Base-by-base conservation (phyloP, 2,113 vertebrate species). In the Diadophis punctatus region DNA sequence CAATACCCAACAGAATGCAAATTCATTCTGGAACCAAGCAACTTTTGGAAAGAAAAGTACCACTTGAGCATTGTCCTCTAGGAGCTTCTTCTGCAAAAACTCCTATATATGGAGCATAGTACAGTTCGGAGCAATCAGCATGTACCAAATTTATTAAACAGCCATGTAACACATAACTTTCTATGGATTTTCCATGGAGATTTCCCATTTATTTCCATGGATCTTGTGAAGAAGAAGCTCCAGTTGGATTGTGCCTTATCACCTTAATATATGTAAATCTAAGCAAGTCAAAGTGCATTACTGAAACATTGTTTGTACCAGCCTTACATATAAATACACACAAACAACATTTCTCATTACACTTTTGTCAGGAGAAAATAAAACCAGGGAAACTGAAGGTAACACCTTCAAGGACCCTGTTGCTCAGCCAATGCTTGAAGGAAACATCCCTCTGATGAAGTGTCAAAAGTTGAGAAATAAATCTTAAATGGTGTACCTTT, bases 401-500 rank as follows among this genome's bases (percentile, higher is more conserved):
- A n/a, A 92, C 68, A 49, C 43, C 49, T 96, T 43, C 89, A 90
- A 94, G 56, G 39, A 93, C 48, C 0, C 87, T 30, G 58, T 90
- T 58, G 39, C 52, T 55, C 9, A 8, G 7, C 27, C 87, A n/a
- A 89, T 89, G 58, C 7, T 80, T 52, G 80, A 93, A 90, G 80
- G 90, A 90, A 86, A 86, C n/a, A 89, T 27, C 68, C 85, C 9
- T 92, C 34, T 92, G 91, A 84, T 92, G 87, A 56, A 27, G 10
- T 92, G 51, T 92, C 60, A 84, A 68, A 88, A 88, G 60, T 27
- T 80, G 39, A 30, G 60, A 80, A 74, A 30, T 51, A 74, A 80
- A 53, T 5, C 16, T 56, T 43, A 48, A 93, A 23, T 89, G 92
- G 90, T 96, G 97, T 97, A 97, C 96, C 96, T 96, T 96, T 90